Conservation (phyloP, 2,888 invertebrate species). For the Drosophila eohydei region DNA sequence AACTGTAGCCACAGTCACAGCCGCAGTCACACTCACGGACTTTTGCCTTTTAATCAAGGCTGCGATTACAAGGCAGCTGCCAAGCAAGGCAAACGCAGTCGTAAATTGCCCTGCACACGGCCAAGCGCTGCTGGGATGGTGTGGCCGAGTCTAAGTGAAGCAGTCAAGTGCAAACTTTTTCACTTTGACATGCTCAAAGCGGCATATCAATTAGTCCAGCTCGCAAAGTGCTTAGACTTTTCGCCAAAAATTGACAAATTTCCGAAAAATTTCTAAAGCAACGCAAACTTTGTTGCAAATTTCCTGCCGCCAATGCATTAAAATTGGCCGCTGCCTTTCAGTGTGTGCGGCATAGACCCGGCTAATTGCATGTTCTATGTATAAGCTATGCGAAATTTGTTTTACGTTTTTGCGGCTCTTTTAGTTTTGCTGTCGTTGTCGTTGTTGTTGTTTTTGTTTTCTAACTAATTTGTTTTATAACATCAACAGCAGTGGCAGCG, state of each 20-base stretch:
- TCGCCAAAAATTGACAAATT: neutral
- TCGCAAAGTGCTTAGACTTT: neutral
- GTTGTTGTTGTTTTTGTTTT: conserved; percentile 49
- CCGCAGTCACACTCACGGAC: conserved; percentile 41
- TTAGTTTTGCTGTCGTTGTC: conserved; percentile 37
- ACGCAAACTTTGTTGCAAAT: conserved; percentile 20
- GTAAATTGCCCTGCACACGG: conserved; percentile 43
- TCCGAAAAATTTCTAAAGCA: neutral
- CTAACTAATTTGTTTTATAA: conserved; percentile 77
- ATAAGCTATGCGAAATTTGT: conserved; percentile 54
- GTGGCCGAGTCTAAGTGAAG: conserved; percentile 1
- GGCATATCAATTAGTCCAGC: conserved; percentile 7
- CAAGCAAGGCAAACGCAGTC: conserved; percentile 50
- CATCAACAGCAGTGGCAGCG: conserved; percentile 60
- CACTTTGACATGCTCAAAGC: neutral
- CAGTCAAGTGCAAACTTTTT: neutral
- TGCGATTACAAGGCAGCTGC: conserved; percentile 52
- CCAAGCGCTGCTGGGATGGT: neutral
- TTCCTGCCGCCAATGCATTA: conserved; percentile 25
- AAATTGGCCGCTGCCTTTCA: conserved; percentile 15
- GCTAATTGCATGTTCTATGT: conserved; percentile 69
- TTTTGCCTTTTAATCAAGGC: conserved; percentile 71
- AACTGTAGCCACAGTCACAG: conserved; percentile 32
- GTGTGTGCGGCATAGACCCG: conserved; percentile 25
- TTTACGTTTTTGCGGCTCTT: conserved; percentile 46